Percentiles rank a stretch among this genome's conserved stretches.
Evolutionary conservation across 2,888 invertebrate genomes (phyloP).

Genomic region (Chalcosyrphus nemorum): DNA sequence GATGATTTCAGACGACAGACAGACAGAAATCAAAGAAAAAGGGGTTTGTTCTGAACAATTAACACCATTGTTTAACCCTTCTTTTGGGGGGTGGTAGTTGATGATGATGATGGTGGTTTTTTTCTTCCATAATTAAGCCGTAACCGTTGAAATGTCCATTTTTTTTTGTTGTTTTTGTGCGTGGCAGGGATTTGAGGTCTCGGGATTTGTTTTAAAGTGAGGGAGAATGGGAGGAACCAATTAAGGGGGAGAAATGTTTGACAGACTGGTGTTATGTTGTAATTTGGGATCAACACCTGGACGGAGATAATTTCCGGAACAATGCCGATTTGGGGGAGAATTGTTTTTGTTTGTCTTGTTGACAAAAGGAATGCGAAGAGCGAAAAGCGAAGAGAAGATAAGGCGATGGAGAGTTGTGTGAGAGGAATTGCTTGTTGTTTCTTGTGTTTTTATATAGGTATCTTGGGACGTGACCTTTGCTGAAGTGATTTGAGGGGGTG

Average conservation of each 20-base stretch:
- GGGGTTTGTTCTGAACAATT: conserved; percentile 66
- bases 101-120: conserved; percentile 13
- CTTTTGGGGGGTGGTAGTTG: background rate
- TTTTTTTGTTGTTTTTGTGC: conserved; percentile 14
- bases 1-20: conserved; percentile 43
- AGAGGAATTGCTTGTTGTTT: background rate
- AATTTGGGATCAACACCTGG: conserved; percentile 70
- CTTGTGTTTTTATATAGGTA: background rate
- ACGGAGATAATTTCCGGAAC: conserved; percentile 50
- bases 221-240: conserved; percentile 37
- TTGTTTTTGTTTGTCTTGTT: conserved; percentile 52
- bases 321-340: conserved; percentile 29
- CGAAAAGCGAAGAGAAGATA: background rate
- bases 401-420: background rate
- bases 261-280: conserved; percentile 64
- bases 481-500: background rate
- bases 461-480: conserved; percentile 2
- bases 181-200: background rate
- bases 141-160: conserved; percentile 37
- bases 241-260: conserved; percentile 49
- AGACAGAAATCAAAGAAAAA: conserved; percentile 7
- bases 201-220: conserved; percentile 35
- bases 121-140: conserved; percentile 57
- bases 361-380: background rate
- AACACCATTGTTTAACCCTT: conserved; percentile 69